Conservation (phyloP, 1,140 invertebrate species). For the Cyclina sinensis region DNA sequence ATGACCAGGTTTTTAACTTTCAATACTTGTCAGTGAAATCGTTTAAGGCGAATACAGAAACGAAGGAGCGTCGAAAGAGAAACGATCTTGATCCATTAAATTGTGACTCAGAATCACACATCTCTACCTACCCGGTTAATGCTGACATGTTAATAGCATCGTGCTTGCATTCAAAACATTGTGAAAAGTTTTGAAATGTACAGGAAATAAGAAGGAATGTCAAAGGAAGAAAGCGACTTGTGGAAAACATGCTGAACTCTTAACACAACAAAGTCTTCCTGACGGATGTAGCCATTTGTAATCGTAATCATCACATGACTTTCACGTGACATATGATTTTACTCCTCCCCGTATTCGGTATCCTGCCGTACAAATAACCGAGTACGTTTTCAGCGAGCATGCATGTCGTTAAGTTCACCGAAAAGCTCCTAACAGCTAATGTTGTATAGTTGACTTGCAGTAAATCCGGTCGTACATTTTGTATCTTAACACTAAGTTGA, state of each 20-base stretch:
- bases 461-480: too few species aligned
- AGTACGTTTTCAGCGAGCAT: too few species aligned
- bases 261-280: background rate
- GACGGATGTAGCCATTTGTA: slow-evolving; percentile 8
- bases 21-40: too few species aligned
- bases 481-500: too few species aligned
- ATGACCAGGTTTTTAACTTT: too few species aligned
- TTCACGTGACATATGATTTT: slow-evolving; percentile 16
- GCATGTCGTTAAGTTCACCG: too few species aligned
- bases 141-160: background rate
- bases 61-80: too few species aligned
- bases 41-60: too few species aligned
- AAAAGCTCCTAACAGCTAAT: too few species aligned
- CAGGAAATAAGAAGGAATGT: background rate
- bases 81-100: too few species aligned
- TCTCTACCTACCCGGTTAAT: slow-evolving; percentile 16
- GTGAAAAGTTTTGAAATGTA: background rate
- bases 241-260: background rate
- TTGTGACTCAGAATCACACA: background rate
- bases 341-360: background rate
- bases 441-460: too few species aligned
- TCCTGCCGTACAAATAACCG: background rate
- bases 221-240: background rate
- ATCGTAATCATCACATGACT: slow-evolving; percentile 47
- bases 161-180: slow-evolving; percentile 21